Base-by-base conservation (phyloP, 2,797 vertebrate genomes). In the Semotilus atromaculatus region DNA sequence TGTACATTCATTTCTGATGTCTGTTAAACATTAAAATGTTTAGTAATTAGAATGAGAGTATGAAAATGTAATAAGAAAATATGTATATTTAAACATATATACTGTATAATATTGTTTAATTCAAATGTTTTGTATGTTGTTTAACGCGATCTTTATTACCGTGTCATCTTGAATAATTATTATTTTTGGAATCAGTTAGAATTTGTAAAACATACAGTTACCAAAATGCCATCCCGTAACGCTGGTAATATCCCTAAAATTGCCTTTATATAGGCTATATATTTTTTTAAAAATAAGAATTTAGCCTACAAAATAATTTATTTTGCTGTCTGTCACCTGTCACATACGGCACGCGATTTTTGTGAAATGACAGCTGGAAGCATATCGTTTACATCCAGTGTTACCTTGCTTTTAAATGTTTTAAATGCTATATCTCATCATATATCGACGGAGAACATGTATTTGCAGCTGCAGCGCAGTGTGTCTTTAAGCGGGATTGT, bases 401-500 rank as follows among this genome's bases (percentile, higher is more conserved):
- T 11, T n/a, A 4, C 19, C 10, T 34, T 7, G 29, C 10, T 55
- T 34, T 36, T 36, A 0, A 14, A 36, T 53, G 48, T 14, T 36
- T 75, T 5, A n/a, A 75, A 38, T 3, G 6, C 23, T 16, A 36
- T 36, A 36, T 23, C 2, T 4, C 2, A 4, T 11, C 36, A 21
- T 29, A 19, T 19, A 13, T 43, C n/a, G 55, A 77, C 43, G 26
- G 8, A 29, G n/a, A 21, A 29, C 1, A 13, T 45, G 9, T 16
- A 7, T 68, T 36, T 19, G 5, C 29, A 19, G 4, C 9, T 48
- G 29, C 26, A 53, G 18, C 68, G 79, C 89, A 85, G 90, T 91
- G 91, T 93, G 90, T 90, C 93, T 94, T 91, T 92, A 91, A 93
- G 93, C 94, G 91, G 90, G 91, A 48, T 88, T 71, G 86, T 88